phyloP scores from a whole-genome alignment of 2,888 invertebrate species.

The Malacosoma neustria region DNA sequence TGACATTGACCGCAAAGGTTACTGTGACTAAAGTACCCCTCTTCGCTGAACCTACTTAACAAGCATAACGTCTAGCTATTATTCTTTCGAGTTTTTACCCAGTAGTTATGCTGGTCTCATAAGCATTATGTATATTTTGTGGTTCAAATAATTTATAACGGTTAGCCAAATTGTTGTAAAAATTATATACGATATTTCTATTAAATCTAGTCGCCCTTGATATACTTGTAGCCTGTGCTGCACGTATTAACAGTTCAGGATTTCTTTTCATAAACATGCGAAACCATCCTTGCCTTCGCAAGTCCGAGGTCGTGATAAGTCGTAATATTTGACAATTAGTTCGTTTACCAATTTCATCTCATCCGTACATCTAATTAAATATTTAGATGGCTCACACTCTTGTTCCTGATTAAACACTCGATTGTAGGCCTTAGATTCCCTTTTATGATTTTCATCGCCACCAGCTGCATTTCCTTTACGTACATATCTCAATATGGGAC shows the following conservation, averaged over 20 bases:
- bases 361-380: too few relatives aligned
- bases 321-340: not conserved
- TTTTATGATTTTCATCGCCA: too few relatives aligned
- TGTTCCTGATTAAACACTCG: too few relatives aligned
- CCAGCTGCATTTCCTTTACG: too few relatives aligned
- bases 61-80: too few relatives aligned
- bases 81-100: slow-evolving; percentile 18
- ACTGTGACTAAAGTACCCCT: slow-evolving; percentile 32
- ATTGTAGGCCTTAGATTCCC: too few relatives aligned
- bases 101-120: too few relatives aligned
- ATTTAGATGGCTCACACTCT: too few relatives aligned
- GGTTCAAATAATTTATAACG: slow-evolving; percentile 1
- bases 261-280: slow-evolving; percentile 6
- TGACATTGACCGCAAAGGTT: slow-evolving; percentile 21
- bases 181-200: slow-evolving; percentile 14
- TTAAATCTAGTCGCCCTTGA: slow-evolving; percentile 6
- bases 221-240: slow-evolving; percentile 10
- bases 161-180: slow-evolving; percentile 16
- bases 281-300: slow-evolving; percentile 17
- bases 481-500: too few relatives aligned
- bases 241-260: slow-evolving; percentile 7
- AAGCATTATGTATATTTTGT: slow-evolving; percentile 34
- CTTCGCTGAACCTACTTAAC: slow-evolving; percentile 30
- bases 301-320: not conserved
- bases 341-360: not conserved